phyloP scores from a whole-genome alignment of 2,888 invertebrate genomes.

The Clusia tigrina region DNA sequence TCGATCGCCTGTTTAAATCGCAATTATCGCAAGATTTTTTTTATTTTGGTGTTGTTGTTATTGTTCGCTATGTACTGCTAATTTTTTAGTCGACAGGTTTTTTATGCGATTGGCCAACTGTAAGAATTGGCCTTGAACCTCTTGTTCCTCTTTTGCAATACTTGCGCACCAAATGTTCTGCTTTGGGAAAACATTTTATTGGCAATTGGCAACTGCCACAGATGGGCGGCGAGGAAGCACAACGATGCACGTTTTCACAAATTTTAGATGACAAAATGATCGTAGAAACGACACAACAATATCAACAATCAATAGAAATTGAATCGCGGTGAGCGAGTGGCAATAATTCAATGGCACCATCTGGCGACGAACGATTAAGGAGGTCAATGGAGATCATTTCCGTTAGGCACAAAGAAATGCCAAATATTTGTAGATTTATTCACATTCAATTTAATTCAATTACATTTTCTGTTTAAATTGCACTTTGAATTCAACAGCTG shows the following conservation, averaged over 20 bases:
- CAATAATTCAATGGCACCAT: background rate
- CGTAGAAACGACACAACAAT: no score
- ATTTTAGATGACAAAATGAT: no score
- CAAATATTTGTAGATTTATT: background rate
- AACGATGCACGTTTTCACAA: background rate
- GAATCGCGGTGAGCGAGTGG: no score
- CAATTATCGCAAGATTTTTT: constrained; percentile 4
- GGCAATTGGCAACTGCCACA: no score
- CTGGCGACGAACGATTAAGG: background rate
- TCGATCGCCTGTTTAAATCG: background rate
- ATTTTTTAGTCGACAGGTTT: background rate
- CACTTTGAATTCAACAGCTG: no score
- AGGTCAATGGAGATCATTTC: background rate
- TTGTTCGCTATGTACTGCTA: no score
- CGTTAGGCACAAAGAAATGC: background rate
- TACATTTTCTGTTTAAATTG: no score
- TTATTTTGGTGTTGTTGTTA: no score
- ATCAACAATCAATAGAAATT: no score
- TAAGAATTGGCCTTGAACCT: constrained; percentile 13
- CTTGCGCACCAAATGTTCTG: background rate
- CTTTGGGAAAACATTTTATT: constrained; percentile 5
- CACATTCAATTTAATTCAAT: no score
- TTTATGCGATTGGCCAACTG: background rate
- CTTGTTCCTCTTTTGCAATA: background rate
- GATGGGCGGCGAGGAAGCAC: constrained; percentile 11